Base-by-base conservation (phyloP, 2,888 invertebrate genomes). In the Pristionchus arcanus region DNA sequence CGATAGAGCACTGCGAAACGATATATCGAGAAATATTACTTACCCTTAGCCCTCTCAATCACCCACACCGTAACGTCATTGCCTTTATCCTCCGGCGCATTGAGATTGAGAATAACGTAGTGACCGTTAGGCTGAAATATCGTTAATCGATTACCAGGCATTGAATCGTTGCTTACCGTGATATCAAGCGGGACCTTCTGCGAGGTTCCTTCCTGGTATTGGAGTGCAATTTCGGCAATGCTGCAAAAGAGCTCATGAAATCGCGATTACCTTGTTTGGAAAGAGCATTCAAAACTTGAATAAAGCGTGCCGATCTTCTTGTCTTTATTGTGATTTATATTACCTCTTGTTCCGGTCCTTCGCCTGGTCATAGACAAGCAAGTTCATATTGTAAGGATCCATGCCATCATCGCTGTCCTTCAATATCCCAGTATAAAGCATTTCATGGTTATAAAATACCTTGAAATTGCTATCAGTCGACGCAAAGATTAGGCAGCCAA, bases 21-120 rank as follows among this genome's bases (percentile, higher is more conserved):
- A 3, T 3, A 42, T 5, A 42, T 42, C 42, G 42, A 42, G 3
- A 42, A 42, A 42, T n/a, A 34, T 34, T 77, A 1, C 42, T 77
- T 11, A 77, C 74, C 42, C 13, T 77, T 77, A 25, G 37, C 42
- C 5, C 37, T 3, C 9, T 77, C 74, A 28, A 77, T 42, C 0
- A 77, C 11, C 74, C 74, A 77, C 42, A 77, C 42, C 11, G 74
- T 77, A 5, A 77, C 74, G 42, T 77, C 74, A 21, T 25, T 77
- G 16, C 74, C 42, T 42, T 21, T 77, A 11, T 21, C 42, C 11
- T 37, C 25, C 2, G 21, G 21, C 4, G 13, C 34, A 42, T 77
- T 77, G 25, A 77, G 74, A 77, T 77, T 77, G 0, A 77, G 21
- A 42, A 77, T 77, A 21, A 13, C 21, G 34, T 71, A 71, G 16